A percentile compares a stretch with the other conserved stretches of the same genome.
phyloP scores from a whole-genome alignment of 2,888 invertebrate genomes.

The Urechis unicinctus region DNA sequence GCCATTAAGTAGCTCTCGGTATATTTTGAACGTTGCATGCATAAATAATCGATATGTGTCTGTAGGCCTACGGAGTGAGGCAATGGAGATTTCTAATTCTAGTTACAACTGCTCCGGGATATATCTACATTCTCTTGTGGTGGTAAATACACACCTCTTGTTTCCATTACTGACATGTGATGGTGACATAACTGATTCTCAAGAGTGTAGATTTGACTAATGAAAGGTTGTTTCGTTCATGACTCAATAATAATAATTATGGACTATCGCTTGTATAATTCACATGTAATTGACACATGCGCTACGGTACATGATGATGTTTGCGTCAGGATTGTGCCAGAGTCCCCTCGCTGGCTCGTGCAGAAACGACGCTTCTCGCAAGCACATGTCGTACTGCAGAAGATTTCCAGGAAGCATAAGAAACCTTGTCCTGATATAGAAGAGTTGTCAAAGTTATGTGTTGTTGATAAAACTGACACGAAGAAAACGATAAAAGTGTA shows the following conservation, averaged over 20 bases:
- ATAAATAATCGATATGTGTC: background rate
- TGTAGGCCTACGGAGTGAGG: constrained; percentile 1
- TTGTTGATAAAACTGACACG: background rate
- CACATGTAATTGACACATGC: too few relatives aligned
- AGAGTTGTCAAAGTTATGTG: background rate
- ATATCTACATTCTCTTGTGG: background rate
- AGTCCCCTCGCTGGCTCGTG: constrained; percentile 43
- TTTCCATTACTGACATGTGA: background rate
- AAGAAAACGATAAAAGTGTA: background rate
- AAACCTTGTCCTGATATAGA: background rate
- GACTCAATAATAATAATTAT: too few relatives aligned
- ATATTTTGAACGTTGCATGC: too few relatives aligned
- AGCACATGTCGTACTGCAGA: constrained; percentile 29
- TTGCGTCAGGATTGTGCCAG: constrained; percentile 38
- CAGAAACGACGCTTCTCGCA: constrained; percentile 33
- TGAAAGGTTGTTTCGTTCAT: too few relatives aligned
- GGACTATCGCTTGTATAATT: too few relatives aligned
- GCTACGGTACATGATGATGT: too few relatives aligned
- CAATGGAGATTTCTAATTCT: constrained; percentile 3
- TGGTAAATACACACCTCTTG: background rate
- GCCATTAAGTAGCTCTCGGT: too few relatives aligned
- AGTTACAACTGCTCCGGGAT: background rate
- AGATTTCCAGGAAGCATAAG: constrained; percentile 18
- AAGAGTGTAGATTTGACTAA: too few relatives aligned
- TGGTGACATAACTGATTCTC: too few relatives aligned